These are phyloP conservation scores for Junonia oenone DNA, from an alignment of 2,888 invertebrate species.

Conservation along the genomic window DNA sequence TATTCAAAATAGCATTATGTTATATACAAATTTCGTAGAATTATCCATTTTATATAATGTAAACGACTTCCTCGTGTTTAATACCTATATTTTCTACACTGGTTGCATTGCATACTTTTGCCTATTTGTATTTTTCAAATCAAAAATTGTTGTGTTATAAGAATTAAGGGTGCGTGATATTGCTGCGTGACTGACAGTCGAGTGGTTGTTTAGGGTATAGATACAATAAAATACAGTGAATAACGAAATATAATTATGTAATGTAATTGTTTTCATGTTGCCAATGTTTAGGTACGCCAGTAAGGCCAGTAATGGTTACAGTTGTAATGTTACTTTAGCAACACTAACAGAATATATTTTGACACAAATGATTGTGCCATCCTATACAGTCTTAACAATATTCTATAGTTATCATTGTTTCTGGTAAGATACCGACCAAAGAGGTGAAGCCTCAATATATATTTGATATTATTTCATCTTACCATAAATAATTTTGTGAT, in stretches of 20 bases:
- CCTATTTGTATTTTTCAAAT: conserved; percentile 23
- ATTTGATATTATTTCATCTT: conserved; percentile 34
- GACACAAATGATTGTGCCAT: conserved; percentile 66
- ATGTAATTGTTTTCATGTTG: conserved; percentile 42
- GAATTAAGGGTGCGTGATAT: conserved; percentile 31
- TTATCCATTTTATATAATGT: background rate
- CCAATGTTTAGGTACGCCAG: conserved; percentile 43
- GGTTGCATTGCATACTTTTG: conserved; percentile 13
- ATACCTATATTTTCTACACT: conserved; percentile 9
- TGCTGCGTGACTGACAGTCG: conserved; percentile 10
- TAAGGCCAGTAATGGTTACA: conserved; percentile 53
- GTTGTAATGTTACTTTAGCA: conserved; percentile 37
- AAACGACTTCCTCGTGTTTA: conserved; percentile 1
- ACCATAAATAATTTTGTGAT: conserved; percentile 36
- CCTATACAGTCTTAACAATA: conserved; percentile 31
- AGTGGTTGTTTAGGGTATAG: conserved; percentile 40
- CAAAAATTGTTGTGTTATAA: conserved; percentile 25
- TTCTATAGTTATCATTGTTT: conserved; percentile 29
- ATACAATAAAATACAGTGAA: conserved; percentile 34
- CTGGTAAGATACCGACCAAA: conserved; percentile 35
- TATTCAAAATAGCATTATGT: background rate
- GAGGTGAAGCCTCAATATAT: conserved; percentile 30
- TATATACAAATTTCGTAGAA: background rate
- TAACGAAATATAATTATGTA: conserved; percentile 22
- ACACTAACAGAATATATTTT: conserved; percentile 36